Evolutionary conservation across 2,113 vertebrate genomes (phyloP).

Genomic region (Lates calcarifer): DNA sequence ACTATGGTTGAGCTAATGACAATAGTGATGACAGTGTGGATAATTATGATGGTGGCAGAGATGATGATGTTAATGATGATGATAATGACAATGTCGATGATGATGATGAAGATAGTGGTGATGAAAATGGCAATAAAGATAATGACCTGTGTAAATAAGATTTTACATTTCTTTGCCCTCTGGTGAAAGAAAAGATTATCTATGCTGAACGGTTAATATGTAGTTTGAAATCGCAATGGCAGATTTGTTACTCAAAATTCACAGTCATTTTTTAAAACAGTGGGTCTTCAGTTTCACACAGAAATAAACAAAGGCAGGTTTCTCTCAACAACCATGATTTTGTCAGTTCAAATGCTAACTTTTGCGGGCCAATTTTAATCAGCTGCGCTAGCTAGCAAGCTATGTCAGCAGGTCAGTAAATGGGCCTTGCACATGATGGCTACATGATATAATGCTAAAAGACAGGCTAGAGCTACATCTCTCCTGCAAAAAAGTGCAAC

Average conservation of each 20-base stretch:
- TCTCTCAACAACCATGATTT: background rate
- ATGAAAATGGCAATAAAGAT: background rate
- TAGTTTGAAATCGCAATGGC: background rate
- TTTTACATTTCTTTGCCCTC: background rate
- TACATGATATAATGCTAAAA: background rate
- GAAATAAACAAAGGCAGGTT: background rate
- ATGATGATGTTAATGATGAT: conserved; percentile 24
- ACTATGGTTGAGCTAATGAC: conserved; percentile 38
- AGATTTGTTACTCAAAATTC: background rate
- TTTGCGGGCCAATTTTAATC: background rate
- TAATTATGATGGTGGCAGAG: conserved; percentile 15
- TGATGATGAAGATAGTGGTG: conserved; percentile 5
- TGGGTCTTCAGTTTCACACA: background rate
- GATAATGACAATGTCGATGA: background rate
- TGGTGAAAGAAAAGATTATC: background rate
- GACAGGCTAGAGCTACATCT: too few relatives aligned
- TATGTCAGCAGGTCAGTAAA: background rate
- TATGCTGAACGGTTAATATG: background rate
- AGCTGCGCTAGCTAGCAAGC: background rate
- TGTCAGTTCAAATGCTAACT: background rate
- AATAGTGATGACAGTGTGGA: conserved; percentile 43
- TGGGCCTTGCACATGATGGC: background rate
- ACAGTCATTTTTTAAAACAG: background rate
- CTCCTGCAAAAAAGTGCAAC: too few relatives aligned
- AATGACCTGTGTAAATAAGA: background rate